Base-by-base conservation (phyloP, 2,888 invertebrate genomes). In the Parnassius smintheus region DNA sequence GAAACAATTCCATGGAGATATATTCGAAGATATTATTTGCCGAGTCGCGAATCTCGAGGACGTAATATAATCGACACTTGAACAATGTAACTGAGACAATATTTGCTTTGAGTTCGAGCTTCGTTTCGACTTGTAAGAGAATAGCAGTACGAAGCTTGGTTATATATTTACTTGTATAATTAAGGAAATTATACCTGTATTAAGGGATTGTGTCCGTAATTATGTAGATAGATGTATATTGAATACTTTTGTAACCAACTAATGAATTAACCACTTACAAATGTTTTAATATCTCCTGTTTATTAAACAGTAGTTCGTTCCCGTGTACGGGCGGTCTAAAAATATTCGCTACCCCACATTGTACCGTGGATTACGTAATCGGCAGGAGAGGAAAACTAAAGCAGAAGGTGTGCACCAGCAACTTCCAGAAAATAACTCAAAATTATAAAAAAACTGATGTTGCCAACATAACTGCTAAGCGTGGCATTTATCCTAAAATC, bases 11-110 rank as follows among this genome's bases (percentile, higher is more conserved):
- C 59, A 59, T 59, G 56, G 63, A 56, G 63, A 56, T 63, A 56
- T 59, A 63, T 63, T 52, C 41, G 46, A 56, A 63, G 56, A 59
- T 63, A 63, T 63, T 42, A 63, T 59, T 59, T 59, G 52, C 25
- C 49, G 51, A 53, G 51, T 65, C 55, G 56, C 54, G 60, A 64
- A 61, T 64, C 62, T 59, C 51, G 61, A 62, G 54, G 55, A 64
- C 59, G 67, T 65, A 65, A 64, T 56, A 67, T 60, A 62, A 61
- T 64, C 64, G 64, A 64, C 63, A 65, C 65, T 67, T 64, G 64
- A 67, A 65, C 67, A 67, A 64, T 67, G 59, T 63, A 64, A 63
- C 60, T 51, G 48, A 64, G 67, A 67, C 61, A 65, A 67, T 67
- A 62, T 67, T 67, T 65, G 56, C 65, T 51, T 59, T 58, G 61